Evolutionary conservation across 2,113 vertebrate species (phyloP).

Genomic region (Chiloscyllium plagiosum): DNA sequence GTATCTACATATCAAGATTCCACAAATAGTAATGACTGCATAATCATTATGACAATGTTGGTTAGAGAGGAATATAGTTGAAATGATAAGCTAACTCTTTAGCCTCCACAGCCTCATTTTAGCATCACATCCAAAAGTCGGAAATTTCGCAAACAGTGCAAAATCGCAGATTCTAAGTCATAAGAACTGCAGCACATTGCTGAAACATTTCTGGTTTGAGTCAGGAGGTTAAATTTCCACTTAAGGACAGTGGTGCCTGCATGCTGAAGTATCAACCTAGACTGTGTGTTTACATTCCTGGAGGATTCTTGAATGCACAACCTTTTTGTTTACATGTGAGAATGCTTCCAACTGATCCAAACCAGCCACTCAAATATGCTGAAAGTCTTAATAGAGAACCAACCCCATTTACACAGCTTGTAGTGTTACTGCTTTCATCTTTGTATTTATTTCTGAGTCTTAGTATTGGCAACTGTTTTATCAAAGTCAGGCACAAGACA

Average conservation of each 20-base stretch:
- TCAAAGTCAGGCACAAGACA: background rate
- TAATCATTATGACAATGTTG: background rate
- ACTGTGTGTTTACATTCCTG: background rate
- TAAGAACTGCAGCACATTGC: background rate
- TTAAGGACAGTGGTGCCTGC: background rate
- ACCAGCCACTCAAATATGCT: background rate
- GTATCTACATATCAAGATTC: background rate
- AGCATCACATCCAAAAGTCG: background rate
- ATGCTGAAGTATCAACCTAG: background rate
- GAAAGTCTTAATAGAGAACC: background rate
- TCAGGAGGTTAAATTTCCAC: background rate
- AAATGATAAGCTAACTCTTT: background rate
- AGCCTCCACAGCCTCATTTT: background rate
- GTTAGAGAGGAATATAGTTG: background rate
- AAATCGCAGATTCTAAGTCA: background rate
- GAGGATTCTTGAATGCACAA: background rate
- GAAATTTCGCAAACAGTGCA: background rate
- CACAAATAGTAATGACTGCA: background rate
- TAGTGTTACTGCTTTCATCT: background rate
- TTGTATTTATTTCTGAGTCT: background rate
- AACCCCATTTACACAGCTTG: background rate
- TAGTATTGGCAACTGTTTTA: background rate
- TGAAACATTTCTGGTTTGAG: background rate
- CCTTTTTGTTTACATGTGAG: background rate
- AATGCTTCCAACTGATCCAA: background rate